Evolutionary conservation across 2,797 vertebrate genomes (phyloP).

Genomic region (Cirrhinus molitorella): DNA sequence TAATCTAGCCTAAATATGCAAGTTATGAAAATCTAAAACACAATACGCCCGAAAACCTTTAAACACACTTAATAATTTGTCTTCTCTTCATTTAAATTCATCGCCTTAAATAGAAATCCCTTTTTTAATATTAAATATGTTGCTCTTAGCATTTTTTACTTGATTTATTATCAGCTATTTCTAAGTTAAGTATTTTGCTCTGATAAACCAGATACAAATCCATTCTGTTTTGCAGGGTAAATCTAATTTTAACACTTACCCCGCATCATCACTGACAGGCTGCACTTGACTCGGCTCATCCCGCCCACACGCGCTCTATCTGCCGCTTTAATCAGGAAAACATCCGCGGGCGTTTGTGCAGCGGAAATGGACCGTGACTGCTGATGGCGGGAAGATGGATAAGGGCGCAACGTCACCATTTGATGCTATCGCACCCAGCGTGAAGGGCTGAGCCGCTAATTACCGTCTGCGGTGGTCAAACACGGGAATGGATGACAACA

Average conservation of each 20-base stretch:
- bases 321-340: constrained; percentile 72
- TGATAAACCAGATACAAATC: background rate
- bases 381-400: constrained; percentile 62
- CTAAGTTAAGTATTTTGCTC: background rate
- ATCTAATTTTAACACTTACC: constrained; percentile 55
- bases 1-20: background rate
- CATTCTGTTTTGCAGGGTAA: constrained; percentile 1
- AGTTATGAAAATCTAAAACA: background rate
- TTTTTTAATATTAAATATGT: background rate
- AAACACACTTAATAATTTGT: background rate
- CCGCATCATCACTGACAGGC: constrained; percentile 55
- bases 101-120: background rate
- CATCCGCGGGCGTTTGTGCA: constrained; percentile 67
- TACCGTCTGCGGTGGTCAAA: constrained; percentile 57
- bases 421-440: constrained; percentile 55
- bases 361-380: constrained; percentile 71
- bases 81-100: background rate
- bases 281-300: constrained; percentile 61
- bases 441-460: constrained; percentile 55
- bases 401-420: constrained; percentile 61
- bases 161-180: background rate
- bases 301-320: constrained; percentile 60
- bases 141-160: background rate
- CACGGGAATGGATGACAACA: constrained; percentile 56
- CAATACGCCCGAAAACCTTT: background rate